phyloP scores from a whole-genome alignment of 1,140 invertebrate species.

The Drosophila miranda region DNA sequence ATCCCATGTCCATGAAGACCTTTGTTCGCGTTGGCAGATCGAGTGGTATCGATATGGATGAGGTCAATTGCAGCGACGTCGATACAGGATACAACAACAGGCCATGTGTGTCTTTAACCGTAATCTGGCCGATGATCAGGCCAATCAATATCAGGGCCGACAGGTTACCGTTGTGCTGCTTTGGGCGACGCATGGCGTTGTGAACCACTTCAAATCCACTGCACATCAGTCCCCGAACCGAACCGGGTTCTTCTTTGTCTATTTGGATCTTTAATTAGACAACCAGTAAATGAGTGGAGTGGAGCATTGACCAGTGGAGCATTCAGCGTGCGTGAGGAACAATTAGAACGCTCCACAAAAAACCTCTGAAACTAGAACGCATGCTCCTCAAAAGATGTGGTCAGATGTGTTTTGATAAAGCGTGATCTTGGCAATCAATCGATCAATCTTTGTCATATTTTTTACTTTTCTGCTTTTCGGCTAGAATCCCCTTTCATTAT shows the following conservation, averaged over 20 bases:
- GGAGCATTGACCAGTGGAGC: conserved; percentile 44
- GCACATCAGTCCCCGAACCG: not conserved
- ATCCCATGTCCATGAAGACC: conserved; percentile 67
- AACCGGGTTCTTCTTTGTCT: conserved; percentile 31
- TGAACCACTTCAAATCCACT: conserved; percentile 29
- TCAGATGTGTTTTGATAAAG: conserved; percentile 1
- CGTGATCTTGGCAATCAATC: conserved; percentile 21
- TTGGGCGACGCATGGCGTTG: conserved; percentile 51
- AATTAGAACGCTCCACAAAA: conserved; percentile 56
- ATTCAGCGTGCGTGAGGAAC: conserved; percentile 36
- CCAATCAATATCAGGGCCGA: conserved; percentile 21
- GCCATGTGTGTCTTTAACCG: not conserved
- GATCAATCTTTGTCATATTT: not conserved
- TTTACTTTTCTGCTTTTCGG: no score
- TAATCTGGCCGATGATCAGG: conserved; percentile 9
- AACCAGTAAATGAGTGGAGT: conserved; percentile 56
- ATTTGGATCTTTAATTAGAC: conserved; percentile 63
- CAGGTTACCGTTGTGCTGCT: conserved; percentile 40
- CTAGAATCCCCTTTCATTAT: no score
- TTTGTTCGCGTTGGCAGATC: conserved; percentile 56
- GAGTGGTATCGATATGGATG: conserved; percentile 56
- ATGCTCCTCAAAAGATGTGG: conserved; percentile 9
- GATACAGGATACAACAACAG: conserved; percentile 42
- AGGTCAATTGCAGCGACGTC: conserved; percentile 54
- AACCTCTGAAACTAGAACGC: conserved; percentile 41